These are phyloP conservation scores for Gymnocephalus cernua DNA, from an alignment of 2,113 vertebrate genomes.

Conservation along the genomic window DNA sequence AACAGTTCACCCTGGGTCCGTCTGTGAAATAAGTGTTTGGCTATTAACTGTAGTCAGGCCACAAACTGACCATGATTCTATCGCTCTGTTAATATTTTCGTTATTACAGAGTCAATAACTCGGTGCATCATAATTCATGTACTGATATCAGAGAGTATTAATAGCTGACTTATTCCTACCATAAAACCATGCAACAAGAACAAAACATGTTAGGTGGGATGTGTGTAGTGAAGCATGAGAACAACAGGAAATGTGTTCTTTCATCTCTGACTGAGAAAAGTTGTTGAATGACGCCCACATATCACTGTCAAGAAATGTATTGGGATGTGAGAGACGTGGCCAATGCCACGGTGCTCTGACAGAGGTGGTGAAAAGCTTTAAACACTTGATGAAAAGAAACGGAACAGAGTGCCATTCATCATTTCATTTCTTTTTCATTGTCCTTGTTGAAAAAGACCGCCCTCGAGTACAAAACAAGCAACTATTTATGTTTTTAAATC, in stretches of 20 bases:
- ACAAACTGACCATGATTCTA: constrained; percentile 3
- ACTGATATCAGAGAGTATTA: constrained; percentile 33
- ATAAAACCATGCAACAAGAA: constrained; percentile 37
- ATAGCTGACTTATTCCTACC: constrained; percentile 56
- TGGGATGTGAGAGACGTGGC: not conserved
- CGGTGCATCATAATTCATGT: constrained; percentile 23
- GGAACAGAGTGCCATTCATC: not conserved
- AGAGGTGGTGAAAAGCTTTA: constrained; percentile 1
- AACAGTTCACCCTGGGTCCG: constrained; percentile 22
- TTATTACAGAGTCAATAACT: constrained; percentile 17
- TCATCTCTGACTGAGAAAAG: not conserved
- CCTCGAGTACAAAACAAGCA: constrained; percentile 12
- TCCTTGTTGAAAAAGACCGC: accelerated
- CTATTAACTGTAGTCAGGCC: not conserved
- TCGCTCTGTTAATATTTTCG: constrained; percentile 24
- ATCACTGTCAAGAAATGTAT: not conserved
- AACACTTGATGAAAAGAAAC: constrained; percentile 11
- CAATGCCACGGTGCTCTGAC: not conserved
- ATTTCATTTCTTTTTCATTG: not conserved
- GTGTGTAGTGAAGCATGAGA: not conserved
- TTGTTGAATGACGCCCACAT: constrained; percentile 1
- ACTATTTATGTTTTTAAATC: not conserved
- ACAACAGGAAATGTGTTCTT: not conserved
- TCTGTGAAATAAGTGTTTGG: not conserved
- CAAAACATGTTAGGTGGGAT: not conserved